Conservation (phyloP, 2,113 vertebrate species). For the Terrapene triunguis region DNA sequence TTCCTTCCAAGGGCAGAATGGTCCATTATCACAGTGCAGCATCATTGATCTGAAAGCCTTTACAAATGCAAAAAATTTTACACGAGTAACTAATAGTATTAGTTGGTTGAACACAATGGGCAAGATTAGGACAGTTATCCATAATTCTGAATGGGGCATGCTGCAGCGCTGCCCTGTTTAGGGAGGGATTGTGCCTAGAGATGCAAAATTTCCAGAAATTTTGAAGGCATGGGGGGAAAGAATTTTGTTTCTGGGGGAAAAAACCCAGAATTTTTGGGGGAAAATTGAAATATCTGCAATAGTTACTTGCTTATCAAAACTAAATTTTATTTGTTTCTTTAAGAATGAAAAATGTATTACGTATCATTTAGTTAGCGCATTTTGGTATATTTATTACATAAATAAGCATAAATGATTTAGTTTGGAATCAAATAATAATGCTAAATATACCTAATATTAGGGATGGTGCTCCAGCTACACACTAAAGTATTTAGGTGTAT, state of each 20-base stretch:
- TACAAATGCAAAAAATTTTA: background rate
- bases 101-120: background rate
- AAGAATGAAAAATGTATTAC: background rate
- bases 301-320: background rate
- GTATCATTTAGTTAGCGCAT: background rate
- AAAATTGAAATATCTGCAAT: background rate
- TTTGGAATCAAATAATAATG: no score
- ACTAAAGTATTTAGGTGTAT: no score
- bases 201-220: background rate
- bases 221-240: background rate
- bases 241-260: background rate
- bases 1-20: background rate
- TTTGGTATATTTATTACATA: no score
- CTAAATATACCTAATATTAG: no score
- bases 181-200: background rate
- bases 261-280: background rate
- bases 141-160: background rate
- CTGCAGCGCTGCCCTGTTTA: background rate
- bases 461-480: no score
- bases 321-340: background rate
- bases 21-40: background rate
- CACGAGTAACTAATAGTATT: background rate
- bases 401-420: no score
- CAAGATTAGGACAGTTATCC: background rate
- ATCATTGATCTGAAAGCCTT: background rate